phyloP scores from a whole-genome alignment of 2,113 vertebrate genomes.

The Dinomys branickii region DNA sequence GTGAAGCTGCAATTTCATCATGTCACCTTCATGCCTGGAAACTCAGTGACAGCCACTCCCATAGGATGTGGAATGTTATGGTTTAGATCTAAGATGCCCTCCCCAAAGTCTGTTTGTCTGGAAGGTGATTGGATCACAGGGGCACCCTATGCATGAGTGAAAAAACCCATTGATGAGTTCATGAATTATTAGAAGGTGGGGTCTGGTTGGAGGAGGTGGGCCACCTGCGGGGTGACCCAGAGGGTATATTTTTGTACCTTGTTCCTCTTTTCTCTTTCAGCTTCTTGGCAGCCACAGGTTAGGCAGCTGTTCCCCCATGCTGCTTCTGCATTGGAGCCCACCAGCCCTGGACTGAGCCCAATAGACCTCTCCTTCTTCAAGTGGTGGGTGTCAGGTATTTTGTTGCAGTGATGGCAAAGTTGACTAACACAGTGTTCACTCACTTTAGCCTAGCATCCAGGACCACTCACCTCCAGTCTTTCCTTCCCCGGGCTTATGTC shows the following conservation, averaged over 20 bases:
- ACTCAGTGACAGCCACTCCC: background rate
- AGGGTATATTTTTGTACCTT: background rate
- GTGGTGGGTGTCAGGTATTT: background rate
- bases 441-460: background rate
- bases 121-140: no score
- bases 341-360: background rate
- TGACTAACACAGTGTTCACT: background rate
- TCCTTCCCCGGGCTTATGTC: background rate
- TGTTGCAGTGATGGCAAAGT: background rate
- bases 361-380: background rate
- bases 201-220: background rate
- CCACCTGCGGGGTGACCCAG: background rate
- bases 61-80: background rate
- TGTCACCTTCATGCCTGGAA: background rate
- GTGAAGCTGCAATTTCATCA: accelerated
- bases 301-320: background rate
- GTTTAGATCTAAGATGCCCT: background rate
- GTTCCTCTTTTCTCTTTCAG: background rate
- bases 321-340: background rate
- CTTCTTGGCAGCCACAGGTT: background rate
- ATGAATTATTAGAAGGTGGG: background rate
- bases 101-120: background rate
- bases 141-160: background rate
- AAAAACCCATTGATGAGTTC: background rate
- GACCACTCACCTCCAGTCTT: no score